Base-by-base conservation (phyloP, 2,797 vertebrate species). In the Ataeniobius toweri region DNA sequence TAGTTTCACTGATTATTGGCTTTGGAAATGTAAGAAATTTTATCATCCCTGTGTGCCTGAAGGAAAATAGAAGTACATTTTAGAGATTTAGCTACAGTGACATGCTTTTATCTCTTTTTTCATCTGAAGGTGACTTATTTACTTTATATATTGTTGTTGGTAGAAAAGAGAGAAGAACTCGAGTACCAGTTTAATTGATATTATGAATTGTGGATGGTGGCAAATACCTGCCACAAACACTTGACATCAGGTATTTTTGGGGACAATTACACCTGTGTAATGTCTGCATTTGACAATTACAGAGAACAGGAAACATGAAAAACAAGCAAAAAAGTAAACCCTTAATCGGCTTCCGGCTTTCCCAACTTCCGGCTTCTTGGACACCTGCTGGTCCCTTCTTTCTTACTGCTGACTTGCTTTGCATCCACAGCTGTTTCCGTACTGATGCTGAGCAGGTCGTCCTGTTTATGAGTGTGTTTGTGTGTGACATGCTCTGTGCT, bases 311-410 rank as follows among this genome's bases (percentile, higher is more conserved):
- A 53, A 20, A 20, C 16, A 53, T 5, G 53, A 55, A 55, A 20
- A 55, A 77, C 46, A 71, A 53, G 14, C 6, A 28, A 67, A 56
- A 58, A 31, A 36, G 1, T 13, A 41, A n/a, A 41, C 24, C 1
- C n/a, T 26, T n/a, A n/a, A 13, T 24, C 3, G 28, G n/a, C 28
- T 46, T 12, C 55, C 20, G 56, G 65, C 14, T 36, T 63, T 86
- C 78, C 83, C 63, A 85, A 88, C 77, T 90, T 83, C 76, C 76
- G 85, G 89, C 88, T 83, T 89, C 76, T 86, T 74, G 65, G 46
- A 89, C 88, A 90, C 89, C 90, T 91, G 91, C 89, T 89, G 89
- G 81, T 89, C 83, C 77, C 86, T 79, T 89, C 68, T 72, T 31
- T 73, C 87, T 89, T 81, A 80, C 83, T 81, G 82, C 84, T 77